phyloP scores from a whole-genome alignment of 2,797 vertebrate species.

The Lacerta viridis region DNA sequence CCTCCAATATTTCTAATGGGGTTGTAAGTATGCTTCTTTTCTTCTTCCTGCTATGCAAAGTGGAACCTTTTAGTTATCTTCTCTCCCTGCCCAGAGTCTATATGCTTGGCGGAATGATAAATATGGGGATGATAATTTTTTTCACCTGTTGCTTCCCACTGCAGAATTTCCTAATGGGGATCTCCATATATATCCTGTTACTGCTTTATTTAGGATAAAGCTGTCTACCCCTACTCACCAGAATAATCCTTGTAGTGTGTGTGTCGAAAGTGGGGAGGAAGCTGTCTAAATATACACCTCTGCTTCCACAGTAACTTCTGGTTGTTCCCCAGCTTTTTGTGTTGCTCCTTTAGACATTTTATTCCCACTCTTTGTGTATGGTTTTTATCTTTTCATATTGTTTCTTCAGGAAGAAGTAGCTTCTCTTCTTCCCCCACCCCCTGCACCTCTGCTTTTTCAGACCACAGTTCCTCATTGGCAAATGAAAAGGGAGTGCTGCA shows the following conservation, averaged over 20 bases:
- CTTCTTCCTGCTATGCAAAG: background rate
- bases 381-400: background rate
- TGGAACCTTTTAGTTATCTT: background rate
- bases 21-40: background rate
- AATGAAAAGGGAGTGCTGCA: background rate
- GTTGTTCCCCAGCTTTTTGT: background rate
- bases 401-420: background rate
- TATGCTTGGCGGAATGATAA: background rate
- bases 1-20: slow-evolving; percentile 2
- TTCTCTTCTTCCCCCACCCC: background rate
- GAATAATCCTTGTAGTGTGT: background rate
- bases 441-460: background rate
- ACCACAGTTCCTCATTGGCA: background rate
- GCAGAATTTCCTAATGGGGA: background rate
- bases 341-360: background rate
- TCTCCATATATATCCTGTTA: background rate
- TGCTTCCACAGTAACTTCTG: background rate
- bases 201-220: background rate
- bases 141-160: no score
- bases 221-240: background rate
- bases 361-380: background rate
- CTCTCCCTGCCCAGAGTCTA: background rate
- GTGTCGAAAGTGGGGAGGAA: background rate
- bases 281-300: background rate
- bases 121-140: background rate